phyloP scores from a whole-genome alignment of 2,797 vertebrate species.

The Tapirus indicus region DNA sequence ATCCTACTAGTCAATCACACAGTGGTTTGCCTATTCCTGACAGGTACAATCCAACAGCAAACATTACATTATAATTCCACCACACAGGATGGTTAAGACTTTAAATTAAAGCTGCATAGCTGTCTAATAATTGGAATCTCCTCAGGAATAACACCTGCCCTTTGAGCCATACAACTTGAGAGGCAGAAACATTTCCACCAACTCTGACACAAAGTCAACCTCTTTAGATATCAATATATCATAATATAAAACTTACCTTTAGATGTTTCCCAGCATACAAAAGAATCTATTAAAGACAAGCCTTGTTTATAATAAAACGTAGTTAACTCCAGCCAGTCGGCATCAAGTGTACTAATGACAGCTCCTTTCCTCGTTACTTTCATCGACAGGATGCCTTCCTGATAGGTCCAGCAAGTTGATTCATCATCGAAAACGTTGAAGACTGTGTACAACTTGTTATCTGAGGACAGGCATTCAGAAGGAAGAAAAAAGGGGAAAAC shows the following conservation, averaged over 20 bases:
- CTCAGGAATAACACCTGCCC: background rate
- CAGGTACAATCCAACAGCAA: background rate
- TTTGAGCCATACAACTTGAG: background rate
- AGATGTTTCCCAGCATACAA: conserved; percentile 96
- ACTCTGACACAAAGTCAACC: background rate
- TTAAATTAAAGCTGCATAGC: background rate
- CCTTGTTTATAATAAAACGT: conserved; percentile 97
- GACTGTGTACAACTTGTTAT: conserved; percentile 86
- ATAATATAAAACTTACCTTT: conserved; percentile 90
- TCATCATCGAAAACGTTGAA: conserved; percentile 91
- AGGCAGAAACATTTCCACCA: conserved; percentile 49
- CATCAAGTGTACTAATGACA: conserved; percentile 95
- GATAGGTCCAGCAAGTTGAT: conserved; percentile 93
- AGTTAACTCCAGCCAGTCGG: conserved; percentile 98
- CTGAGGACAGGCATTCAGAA: conserved; percentile 72
- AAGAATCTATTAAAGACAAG: conserved; percentile 96
- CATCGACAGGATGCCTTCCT: conserved; percentile 95
- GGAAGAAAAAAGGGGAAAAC: background rate
- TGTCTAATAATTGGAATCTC: background rate
- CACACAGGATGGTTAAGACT: background rate
- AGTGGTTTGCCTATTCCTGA: background rate
- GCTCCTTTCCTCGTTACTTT: conserved; percentile 95
- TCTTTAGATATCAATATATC: conserved; percentile 7
- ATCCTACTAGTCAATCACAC: background rate
- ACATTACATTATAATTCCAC: background rate